Percentiles rank a stretch among this genome's conserved stretches.
Conservation (phyloP, 2,888 invertebrate species). For the Galeruca laticollis region DNA sequence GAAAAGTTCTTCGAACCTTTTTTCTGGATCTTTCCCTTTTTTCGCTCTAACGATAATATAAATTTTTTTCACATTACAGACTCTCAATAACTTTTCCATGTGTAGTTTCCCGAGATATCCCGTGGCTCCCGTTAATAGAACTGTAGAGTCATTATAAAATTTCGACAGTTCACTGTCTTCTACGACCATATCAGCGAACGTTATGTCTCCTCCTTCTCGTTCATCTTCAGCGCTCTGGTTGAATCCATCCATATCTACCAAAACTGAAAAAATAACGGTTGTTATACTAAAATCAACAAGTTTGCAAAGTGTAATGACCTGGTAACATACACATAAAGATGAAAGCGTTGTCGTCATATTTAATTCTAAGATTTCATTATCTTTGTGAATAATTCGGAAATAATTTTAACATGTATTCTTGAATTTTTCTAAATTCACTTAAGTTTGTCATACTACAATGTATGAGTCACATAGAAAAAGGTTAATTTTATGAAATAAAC, state of each 20-base stretch:
- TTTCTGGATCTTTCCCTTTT: constrained; percentile 56
- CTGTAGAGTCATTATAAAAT: constrained; percentile 58
- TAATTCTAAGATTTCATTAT: too few relatives aligned
- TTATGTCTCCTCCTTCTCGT: constrained; percentile 69
- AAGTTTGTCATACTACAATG: too few relatives aligned
- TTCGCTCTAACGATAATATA: constrained; percentile 60
- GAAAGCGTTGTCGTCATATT: too few relatives aligned
- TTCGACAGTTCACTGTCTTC: constrained; percentile 46
- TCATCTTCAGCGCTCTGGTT: constrained; percentile 34
- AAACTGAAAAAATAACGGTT: too few relatives aligned
- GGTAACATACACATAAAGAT: too few relatives aligned
- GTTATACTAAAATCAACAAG: too few relatives aligned
- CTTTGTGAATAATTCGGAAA: too few relatives aligned
- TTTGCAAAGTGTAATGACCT: too few relatives aligned
- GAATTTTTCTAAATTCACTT: too few relatives aligned
- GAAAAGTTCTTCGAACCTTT: constrained; percentile 70
- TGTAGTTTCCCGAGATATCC: constrained; percentile 65
- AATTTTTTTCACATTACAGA: constrained; percentile 57
- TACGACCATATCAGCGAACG: constrained; percentile 66
- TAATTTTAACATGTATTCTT: too few relatives aligned
- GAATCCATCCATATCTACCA: constrained; percentile 18
- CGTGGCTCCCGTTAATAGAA: constrained; percentile 64
- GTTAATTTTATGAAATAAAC: too few relatives aligned
- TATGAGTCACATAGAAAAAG: too few relatives aligned
- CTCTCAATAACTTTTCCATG: constrained; percentile 59